Conservation (phyloP, 2,797 vertebrate genomes). For the Diplodus puntazzo region DNA sequence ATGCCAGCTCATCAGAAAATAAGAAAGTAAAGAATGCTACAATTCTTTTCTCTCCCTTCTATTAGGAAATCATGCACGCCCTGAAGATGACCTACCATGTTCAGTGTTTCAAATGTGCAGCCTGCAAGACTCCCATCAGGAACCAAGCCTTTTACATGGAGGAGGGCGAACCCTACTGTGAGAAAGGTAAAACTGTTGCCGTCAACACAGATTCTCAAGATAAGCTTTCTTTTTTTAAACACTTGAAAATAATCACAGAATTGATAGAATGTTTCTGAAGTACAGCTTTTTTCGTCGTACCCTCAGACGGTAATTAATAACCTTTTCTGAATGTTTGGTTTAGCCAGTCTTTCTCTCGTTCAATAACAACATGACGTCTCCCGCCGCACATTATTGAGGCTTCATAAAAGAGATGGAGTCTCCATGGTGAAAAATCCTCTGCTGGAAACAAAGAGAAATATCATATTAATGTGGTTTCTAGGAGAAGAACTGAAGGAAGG, state of each 20-base stretch:
- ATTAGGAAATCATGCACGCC: slow-evolving; percentile 98
- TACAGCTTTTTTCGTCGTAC: too few relatives aligned
- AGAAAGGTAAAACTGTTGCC: slow-evolving; percentile 88
- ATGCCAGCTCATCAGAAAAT: background rate
- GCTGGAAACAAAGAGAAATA: slow-evolving; percentile 24
- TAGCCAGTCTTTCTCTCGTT: slow-evolving; percentile 1
- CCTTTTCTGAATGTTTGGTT: background rate
- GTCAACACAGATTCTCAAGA: background rate
- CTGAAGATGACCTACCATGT: slow-evolving; percentile 99
- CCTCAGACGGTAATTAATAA: background rate
- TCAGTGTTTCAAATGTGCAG: slow-evolving; percentile 95
- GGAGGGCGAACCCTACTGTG: slow-evolving; percentile 97
- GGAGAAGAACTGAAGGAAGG: background rate
- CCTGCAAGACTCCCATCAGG: slow-evolving; percentile 95
- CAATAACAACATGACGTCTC: background rate
- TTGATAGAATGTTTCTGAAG: background rate
- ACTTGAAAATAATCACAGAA: background rate
- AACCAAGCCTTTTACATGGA: slow-evolving; percentile 99
- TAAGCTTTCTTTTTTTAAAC: too few relatives aligned
- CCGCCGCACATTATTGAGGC: slow-evolving; percentile 3
- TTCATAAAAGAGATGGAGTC: slow-evolving; percentile 32
- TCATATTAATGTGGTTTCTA: slow-evolving; percentile 5
- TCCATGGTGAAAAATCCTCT: slow-evolving; percentile 40
- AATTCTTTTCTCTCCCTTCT: slow-evolving; percentile 4
- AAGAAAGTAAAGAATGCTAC: background rate